Conservation (phyloP, 2,113 vertebrate species). For the Ailuropoda melanoleuca region DNA sequence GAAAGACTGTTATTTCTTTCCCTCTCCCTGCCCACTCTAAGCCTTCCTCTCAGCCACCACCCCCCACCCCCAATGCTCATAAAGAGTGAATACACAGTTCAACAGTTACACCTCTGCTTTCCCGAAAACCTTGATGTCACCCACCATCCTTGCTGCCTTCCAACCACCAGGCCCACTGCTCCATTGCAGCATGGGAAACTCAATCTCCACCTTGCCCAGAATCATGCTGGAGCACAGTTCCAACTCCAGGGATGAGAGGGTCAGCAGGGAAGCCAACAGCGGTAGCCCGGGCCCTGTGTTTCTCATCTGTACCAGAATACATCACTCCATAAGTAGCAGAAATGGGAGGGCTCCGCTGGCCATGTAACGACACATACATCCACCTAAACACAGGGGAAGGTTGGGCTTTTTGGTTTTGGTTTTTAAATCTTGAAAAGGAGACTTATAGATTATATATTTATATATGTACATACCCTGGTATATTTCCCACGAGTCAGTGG, state of each 20-base stretch:
- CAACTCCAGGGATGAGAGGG: not conserved
- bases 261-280: not conserved
- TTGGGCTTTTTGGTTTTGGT: not conserved
- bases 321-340: not conserved
- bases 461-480: not conserved
- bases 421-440: not conserved
- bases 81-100: not conserved
- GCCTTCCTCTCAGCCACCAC: not conserved
- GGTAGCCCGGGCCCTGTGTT: too few relatives aligned
- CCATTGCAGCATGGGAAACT: not conserved
- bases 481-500: not conserved
- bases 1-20: not conserved
- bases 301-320: not conserved
- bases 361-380: not conserved
- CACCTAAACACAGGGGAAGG: not conserved
- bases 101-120: too few relatives aligned
- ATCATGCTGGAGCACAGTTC: not conserved
- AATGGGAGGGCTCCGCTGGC: not conserved
- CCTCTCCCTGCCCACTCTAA: not conserved
- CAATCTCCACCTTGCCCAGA: not conserved
- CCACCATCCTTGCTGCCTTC: not conserved
- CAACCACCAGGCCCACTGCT: not conserved
- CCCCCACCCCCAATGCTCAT: not conserved
- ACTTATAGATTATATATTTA: not conserved
- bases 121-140: not conserved